Evolutionary conservation across 2,888 invertebrate genomes (phyloP).

Genomic region (Ypsolopha sequella): DNA sequence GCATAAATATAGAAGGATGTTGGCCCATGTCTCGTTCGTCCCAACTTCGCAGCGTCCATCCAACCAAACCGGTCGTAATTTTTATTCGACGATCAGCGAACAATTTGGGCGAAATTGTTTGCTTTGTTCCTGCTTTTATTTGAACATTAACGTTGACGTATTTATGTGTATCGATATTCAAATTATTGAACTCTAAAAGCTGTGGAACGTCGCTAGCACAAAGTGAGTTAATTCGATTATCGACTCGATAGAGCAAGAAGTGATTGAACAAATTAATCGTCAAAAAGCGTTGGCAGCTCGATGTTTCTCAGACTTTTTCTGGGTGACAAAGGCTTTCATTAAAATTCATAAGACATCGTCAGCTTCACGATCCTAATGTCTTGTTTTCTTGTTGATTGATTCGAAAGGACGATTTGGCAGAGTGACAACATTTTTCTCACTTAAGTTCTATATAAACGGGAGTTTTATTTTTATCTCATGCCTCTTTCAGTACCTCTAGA

Average conservation of each 20-base stretch:
- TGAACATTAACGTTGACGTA: slow-evolving; percentile 44
- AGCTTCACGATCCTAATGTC: slow-evolving; percentile 48
- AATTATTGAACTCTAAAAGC: background rate
- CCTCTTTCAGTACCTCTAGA: too few relatives aligned
- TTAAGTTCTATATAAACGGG: too few relatives aligned
- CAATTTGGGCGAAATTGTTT: slow-evolving; percentile 66
- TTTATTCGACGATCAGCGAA: slow-evolving; percentile 46
- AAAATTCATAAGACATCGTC: background rate
- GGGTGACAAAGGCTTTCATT: background rate
- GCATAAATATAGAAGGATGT: slow-evolving; percentile 50
- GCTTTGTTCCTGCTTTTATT: slow-evolving; percentile 50
- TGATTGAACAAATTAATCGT: slow-evolving; percentile 1
- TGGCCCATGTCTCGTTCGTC: slow-evolving; percentile 12
- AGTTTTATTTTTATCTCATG: too few relatives aligned
- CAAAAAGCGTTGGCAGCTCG: background rate
- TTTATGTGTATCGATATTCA: slow-evolving; percentile 21
- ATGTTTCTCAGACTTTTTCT: background rate
- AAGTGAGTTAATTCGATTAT: background rate
- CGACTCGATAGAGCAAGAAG: background rate
- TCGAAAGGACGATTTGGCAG: too few relatives aligned
- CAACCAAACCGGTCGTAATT: slow-evolving; percentile 44
- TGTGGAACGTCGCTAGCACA: background rate
- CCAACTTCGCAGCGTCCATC: slow-evolving; percentile 2
- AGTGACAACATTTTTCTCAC: too few relatives aligned
- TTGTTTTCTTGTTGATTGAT: slow-evolving; percentile 16